These are phyloP conservation scores for Diplazon laetatorius DNA, from an alignment of 2,888 invertebrate species.

Conservation along the genomic window DNA sequence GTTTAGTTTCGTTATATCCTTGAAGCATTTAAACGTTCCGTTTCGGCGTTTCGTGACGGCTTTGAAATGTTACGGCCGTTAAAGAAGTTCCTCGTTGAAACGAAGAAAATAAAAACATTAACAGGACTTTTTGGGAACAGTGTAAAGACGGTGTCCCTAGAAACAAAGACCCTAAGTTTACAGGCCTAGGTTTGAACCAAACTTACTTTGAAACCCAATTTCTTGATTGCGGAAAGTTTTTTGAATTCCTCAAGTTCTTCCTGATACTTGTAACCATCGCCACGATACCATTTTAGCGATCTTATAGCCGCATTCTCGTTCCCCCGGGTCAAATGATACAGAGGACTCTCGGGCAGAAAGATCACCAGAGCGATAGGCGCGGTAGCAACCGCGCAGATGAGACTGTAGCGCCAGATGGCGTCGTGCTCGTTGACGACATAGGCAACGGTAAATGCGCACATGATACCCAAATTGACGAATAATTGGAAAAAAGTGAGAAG, in stretches of 20 bases:
- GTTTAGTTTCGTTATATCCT: too few relatives aligned
- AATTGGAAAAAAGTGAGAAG: constrained; percentile 74
- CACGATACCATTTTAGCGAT: constrained; percentile 73
- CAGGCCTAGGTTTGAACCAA: too few relatives aligned
- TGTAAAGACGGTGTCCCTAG: too few relatives aligned
- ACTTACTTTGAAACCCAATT: constrained; percentile 65
- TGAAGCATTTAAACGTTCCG: too few relatives aligned
- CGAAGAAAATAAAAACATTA: neutral
- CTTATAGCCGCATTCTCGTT: constrained; percentile 69
- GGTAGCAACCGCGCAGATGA: constrained; percentile 72
- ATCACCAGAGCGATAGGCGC: constrained; percentile 68
- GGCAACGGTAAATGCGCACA: constrained; percentile 73
- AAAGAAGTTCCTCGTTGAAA: too few relatives aligned
- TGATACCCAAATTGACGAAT: constrained; percentile 75
- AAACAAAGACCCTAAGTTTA: too few relatives aligned
- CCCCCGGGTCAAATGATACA: constrained; percentile 69
- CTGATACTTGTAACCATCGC: constrained; percentile 60
- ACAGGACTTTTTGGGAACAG: too few relatives aligned
- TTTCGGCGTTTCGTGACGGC: too few relatives aligned
- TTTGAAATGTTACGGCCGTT: too few relatives aligned
- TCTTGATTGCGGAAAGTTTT: constrained; percentile 61
- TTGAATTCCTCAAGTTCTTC: constrained; percentile 71
- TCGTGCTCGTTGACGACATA: constrained; percentile 53
- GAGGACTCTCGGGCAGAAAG: constrained; percentile 74
- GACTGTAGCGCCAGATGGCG: constrained; percentile 71